phyloP scores from a whole-genome alignment of 2,113 vertebrate species.

The Dipodomys ordii region DNA sequence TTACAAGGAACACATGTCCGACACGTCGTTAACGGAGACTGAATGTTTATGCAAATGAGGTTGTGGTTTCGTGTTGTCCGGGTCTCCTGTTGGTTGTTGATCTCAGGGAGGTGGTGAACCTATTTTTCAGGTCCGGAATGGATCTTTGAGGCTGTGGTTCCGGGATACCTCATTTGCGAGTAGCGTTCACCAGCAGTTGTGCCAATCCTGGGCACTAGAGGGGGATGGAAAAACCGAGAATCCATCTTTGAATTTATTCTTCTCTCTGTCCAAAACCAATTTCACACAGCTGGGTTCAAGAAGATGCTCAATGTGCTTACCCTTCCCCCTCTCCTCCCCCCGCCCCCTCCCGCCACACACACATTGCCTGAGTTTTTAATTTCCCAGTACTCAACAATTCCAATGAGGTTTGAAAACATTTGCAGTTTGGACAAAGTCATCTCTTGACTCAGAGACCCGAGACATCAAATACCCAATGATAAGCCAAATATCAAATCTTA shows the following conservation, averaged over 20 bases:
- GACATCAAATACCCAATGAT: too few relatives aligned
- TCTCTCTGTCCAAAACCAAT: background rate
- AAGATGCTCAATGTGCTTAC: too few relatives aligned
- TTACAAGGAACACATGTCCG: background rate
- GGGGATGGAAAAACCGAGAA: background rate
- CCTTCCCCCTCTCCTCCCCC: too few relatives aligned
- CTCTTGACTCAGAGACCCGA: background rate
- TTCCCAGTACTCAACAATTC: background rate
- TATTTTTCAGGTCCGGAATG: background rate
- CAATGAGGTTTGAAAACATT: too few relatives aligned
- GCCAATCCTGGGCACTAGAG: background rate
- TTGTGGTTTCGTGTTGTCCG: background rate
- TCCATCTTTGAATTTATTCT: constrained; percentile 1
- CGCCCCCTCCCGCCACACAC: too few relatives aligned
- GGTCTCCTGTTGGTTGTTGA: background rate
- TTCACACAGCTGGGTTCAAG: background rate
- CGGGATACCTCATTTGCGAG: too few relatives aligned
- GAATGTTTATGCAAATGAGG: background rate
- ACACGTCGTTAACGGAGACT: background rate
- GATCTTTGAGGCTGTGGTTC: too few relatives aligned
- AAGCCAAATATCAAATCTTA: background rate
- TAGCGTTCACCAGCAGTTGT: too few relatives aligned
- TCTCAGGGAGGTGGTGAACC: background rate
- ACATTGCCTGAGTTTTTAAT: background rate
- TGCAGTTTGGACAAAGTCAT: too few relatives aligned